Base-by-base conservation (phyloP, 1,140 invertebrate genomes). In the Drosophila mauritiana region DNA sequence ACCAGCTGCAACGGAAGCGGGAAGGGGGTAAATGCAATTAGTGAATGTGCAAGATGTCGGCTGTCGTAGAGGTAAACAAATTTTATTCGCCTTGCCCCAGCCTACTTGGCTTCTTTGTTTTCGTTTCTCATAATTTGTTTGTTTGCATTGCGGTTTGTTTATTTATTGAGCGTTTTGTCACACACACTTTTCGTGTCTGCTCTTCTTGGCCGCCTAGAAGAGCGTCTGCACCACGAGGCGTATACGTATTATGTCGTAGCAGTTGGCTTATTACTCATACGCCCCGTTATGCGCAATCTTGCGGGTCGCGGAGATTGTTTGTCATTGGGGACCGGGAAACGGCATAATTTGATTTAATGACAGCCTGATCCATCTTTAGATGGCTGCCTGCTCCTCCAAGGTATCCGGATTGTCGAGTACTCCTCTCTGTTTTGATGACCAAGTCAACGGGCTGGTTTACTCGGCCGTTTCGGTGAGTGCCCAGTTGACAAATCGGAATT, bases 141-240 rank as follows among this genome's bases (percentile, higher is more conserved):
- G 63, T 74, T 70, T 67, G 67, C 59, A 59, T 68, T 79, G 61
- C 45, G 59, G 58, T 75, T 62, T 90, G 82, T 81, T 76, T 76
- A 68, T 85, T 82, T 76, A 72, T 79, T 90, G 72, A 85, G 73
- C 73, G 76, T 90, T 82, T 89, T 83, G 75, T 88, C 84, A 77
- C 72, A 73, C 82, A 80, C 80, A 78, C 83, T 73, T 68, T 81
- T 49, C 67, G 54, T 55, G 42, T 48, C 64, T 5, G 31, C n/a
- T 52, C 31, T 52, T 20, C n/a, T 15, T 4, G 48, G n/a, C 48
- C 10, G 10, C 4, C n/a, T 11, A 34, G 25, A 31, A 49, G 48
- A 49, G 48, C 25, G 48, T 49, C 48, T 56, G 64, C 52, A 69
- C 42, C 62, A 82, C 79, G 75, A 48, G 69, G 84, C 84, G 82